phyloP scores from a whole-genome alignment of 2,797 vertebrate species.

The Malacoraja senta region DNA sequence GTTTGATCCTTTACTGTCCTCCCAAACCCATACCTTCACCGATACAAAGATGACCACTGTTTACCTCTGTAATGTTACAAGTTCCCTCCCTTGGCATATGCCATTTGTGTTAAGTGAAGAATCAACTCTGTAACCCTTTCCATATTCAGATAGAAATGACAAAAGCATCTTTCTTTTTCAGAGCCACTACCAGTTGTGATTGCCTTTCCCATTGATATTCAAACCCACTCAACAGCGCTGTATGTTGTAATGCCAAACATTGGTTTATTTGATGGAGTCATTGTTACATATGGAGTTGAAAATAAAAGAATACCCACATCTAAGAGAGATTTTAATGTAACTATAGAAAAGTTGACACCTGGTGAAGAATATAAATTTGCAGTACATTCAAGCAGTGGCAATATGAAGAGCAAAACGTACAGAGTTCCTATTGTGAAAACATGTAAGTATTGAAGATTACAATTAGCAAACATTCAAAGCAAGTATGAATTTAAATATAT shows the following conservation, averaged over 20 bases:
- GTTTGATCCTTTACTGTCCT: neutral
- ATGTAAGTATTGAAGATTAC: constrained; percentile 56
- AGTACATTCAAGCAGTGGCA: constrained; percentile 61
- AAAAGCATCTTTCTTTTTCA: constrained; percentile 46
- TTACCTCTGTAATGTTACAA: neutral
- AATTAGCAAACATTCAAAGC: neutral
- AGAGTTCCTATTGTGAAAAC: constrained; percentile 60
- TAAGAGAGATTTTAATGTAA: constrained; percentile 49
- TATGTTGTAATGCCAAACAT: constrained; percentile 60
- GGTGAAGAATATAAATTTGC: constrained; percentile 65
- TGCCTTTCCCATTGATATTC: constrained; percentile 56
- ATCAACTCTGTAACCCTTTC: neutral
- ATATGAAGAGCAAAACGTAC: constrained; percentile 59
- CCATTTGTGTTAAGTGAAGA: neutral
- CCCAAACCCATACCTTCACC: neutral
- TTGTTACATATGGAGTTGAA: constrained; percentile 50
- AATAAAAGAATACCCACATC: constrained; percentile 50
- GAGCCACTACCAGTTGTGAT: constrained; percentile 63
- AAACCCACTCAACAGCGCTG: constrained; percentile 54
- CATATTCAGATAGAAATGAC: neutral
- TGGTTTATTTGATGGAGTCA: constrained; percentile 66
- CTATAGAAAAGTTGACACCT: constrained; percentile 57
- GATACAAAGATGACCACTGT: neutral
- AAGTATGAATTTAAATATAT: neutral
- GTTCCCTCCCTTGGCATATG: neutral